These are phyloP conservation scores for Euproctis similis DNA, from an alignment of 2,888 invertebrate genomes.

Conservation along the genomic window DNA sequence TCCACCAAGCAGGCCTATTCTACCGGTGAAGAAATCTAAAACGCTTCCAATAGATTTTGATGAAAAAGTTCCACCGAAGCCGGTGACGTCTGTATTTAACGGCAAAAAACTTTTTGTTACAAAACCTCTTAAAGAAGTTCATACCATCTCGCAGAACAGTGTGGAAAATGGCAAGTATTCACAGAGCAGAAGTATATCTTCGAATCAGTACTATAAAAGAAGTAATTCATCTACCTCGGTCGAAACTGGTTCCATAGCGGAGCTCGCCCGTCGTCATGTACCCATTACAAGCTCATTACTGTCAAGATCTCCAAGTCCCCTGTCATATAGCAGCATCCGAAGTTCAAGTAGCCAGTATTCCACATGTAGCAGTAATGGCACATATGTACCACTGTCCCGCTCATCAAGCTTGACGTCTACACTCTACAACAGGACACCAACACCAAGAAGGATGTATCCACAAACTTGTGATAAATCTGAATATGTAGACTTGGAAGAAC, in stretches of 20 bases:
- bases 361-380: conserved; percentile 65
- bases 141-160: conserved; percentile 43
- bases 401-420: conserved; percentile 61
- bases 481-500: conserved; percentile 73
- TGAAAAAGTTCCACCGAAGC: conserved; percentile 51
- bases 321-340: conserved; percentile 53
- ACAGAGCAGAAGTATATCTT: conserved; percentile 37
- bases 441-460: conserved; percentile 82
- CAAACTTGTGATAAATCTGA: conserved; percentile 71
- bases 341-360: conserved; percentile 65
- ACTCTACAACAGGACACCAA: conserved; percentile 59
- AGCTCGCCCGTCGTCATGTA: conserved; percentile 61
- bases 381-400: conserved; percentile 57
- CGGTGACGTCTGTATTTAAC: conserved; percentile 40
- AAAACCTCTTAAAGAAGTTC: conserved; percentile 63
- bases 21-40: conserved; percentile 64
- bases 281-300: conserved; percentile 44
- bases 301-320: conserved; percentile 77
- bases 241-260: conserved; percentile 68
- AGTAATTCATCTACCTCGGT: conserved; percentile 56
- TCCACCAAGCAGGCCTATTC: conserved; percentile 48
- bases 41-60: conserved; percentile 66
- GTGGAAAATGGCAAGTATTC: conserved; percentile 44
- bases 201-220: conserved; percentile 57
- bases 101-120: conserved; percentile 59